Percentiles rank a stretch among this genome's conserved stretches.
phyloP scores from a whole-genome alignment of 2,888 invertebrate genomes.

The Drosophila leonis region DNA sequence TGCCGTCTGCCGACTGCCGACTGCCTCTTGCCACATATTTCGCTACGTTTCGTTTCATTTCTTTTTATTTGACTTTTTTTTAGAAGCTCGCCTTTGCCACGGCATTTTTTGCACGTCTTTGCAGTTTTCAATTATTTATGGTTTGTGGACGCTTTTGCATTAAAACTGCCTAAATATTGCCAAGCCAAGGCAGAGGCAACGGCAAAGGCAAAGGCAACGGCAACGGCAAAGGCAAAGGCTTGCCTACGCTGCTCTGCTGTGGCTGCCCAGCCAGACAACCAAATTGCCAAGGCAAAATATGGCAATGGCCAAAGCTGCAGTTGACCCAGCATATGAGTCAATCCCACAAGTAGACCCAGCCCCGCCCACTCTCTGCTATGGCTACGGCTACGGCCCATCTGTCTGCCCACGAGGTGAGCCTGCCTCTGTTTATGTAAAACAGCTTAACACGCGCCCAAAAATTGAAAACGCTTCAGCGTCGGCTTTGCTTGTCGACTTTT shows the following conservation, averaged over 20 bases:
- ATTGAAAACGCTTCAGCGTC: slow-evolving; percentile 53
- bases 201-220: slow-evolving; percentile 22
- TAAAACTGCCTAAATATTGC: slow-evolving; percentile 76
- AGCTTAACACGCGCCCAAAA: slow-evolving; percentile 65
- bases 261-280: slow-evolving; percentile 50
- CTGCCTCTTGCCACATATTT: slow-evolving; percentile 40
- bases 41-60: slow-evolving; percentile 38
- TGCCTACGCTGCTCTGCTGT: slow-evolving; percentile 9
- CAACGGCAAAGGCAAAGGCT: slow-evolving; percentile 36
- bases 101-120: slow-evolving; percentile 73
- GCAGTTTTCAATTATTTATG: slow-evolving; percentile 82
- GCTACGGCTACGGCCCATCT: not conserved
- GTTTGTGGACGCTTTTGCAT: slow-evolving; percentile 76
- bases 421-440: slow-evolving; percentile 62
- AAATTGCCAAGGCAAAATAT: slow-evolving; percentile 63
- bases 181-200: slow-evolving; percentile 28
- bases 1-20: slow-evolving; percentile 44
- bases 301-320: slow-evolving; percentile 51
- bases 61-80: slow-evolving; percentile 16
- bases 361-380: not conserved
- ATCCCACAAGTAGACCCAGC: slow-evolving; percentile 32
- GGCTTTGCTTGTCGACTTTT: slow-evolving; percentile 26
- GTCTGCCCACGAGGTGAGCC: not conserved
- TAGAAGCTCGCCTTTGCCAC: slow-evolving; percentile 49
- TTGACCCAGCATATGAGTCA: slow-evolving; percentile 69